Conservation (phyloP, 2,797 vertebrate genomes). For the Crenichthys baileyi region DNA sequence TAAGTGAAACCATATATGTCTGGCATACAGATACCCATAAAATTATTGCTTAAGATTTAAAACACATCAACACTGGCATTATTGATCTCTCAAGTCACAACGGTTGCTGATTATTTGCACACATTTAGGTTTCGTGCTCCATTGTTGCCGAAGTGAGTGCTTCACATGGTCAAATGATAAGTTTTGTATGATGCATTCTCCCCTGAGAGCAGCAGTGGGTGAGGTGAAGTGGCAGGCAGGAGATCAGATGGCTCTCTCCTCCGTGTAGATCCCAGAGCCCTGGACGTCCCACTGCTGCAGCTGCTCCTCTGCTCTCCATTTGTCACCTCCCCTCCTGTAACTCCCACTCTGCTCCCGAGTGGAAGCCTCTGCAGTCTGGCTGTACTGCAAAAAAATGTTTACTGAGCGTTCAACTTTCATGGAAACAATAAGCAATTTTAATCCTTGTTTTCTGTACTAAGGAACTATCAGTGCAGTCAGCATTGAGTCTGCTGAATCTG, state of each 20-base stretch:
- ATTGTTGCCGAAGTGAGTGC: conserved; percentile 10
- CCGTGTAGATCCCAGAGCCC: conserved; percentile 57
- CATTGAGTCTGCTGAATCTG: too few species aligned
- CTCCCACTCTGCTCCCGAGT: conserved; percentile 44
- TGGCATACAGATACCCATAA: background rate
- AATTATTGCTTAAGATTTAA: background rate
- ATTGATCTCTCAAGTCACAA: background rate
- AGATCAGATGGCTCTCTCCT: conserved; percentile 71
- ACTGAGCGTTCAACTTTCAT: conserved; percentile 24
- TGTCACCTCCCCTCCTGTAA: conserved; percentile 35
- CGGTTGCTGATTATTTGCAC: background rate
- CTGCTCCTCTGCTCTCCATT: conserved; percentile 64
- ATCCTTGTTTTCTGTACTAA: background rate
- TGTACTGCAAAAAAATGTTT: conserved; percentile 23
- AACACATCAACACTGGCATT: background rate
- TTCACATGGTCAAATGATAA: conserved; percentile 13
- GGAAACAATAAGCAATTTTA: conserved; percentile 2
- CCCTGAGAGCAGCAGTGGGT: conserved; percentile 48
- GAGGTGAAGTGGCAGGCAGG: conserved; percentile 59
- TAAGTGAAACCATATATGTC: background rate
- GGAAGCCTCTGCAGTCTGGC: conserved; percentile 24
- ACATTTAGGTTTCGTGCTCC: conserved; percentile 1
- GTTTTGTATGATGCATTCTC: conserved; percentile 39
- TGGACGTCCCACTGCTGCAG: conserved; percentile 54
- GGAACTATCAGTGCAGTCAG: background rate